Base-by-base conservation (phyloP, 2,797 vertebrate species). In the Takifugu ocellatus region DNA sequence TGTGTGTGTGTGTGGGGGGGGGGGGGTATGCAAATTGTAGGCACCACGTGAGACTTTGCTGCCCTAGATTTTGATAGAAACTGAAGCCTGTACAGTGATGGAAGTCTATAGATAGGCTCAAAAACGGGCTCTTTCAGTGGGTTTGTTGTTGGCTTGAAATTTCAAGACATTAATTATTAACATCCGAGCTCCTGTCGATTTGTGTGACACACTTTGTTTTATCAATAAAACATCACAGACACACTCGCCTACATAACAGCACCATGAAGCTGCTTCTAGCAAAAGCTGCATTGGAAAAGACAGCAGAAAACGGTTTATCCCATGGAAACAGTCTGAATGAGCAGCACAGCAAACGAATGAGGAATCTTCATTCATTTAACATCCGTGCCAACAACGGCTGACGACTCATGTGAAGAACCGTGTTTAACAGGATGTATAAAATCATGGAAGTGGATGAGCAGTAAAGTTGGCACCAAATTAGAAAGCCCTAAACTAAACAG, bases 181-280 rank as follows among this genome's bases (percentile, higher is more conserved):
- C 62, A 33, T 24, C 54, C 27, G 51, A 54, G 61, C 72, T 80
- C 68, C 69, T 54, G 46, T 83, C 77, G 79, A 84, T 77, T 66
- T 64, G 74, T 78, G 84, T 77, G 77, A 68, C 83, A 88, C 83
- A 88, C 78, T 91, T 90, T 90, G 89, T 87, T 75, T 71, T 84
- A 87, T 91, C 84, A 89, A 91, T 91, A 90, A 91, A 86, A 84
- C 69, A 90, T 90, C 72, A 75, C 72, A 84, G 58, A 67, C 36
- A 59, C 54, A 73, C 66, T 21, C 57, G 31, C 49, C 29, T 59
- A 2, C 42, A 63, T 83, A 63, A 70, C 17, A 27, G 74, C 42
- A 57, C 68, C 52, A 55, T 51, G 46, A 75, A 51, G 54, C 1
- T 6, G 54, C 64, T 50, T 61, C 66, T 24, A 49, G 54, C 57